These are phyloP conservation scores for Rhinichthys klamathensis DNA, from an alignment of 2,113 vertebrate genomes.

Conservation along the genomic window DNA sequence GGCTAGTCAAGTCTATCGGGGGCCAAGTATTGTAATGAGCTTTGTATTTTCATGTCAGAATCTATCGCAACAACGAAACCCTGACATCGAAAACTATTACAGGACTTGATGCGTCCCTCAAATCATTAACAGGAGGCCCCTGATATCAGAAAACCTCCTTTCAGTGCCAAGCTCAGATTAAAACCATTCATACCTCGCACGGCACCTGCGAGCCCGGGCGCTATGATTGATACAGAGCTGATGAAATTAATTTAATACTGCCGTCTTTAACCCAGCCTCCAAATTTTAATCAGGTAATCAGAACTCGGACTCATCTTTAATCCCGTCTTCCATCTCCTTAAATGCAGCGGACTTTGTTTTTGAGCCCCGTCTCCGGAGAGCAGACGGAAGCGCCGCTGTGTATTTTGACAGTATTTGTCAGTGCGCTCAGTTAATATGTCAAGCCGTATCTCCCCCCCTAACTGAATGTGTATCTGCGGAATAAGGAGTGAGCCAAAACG, in stretches of 20 bases:
- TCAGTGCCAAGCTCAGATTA: conserved; percentile 39
- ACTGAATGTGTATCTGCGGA: conserved; percentile 62
- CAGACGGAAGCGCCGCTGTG: conserved; percentile 37
- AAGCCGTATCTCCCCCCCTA: conserved; percentile 60
- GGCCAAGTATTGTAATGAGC: conserved; percentile 3
- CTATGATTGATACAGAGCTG: conserved; percentile 57
- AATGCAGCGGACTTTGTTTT: conserved; percentile 49
- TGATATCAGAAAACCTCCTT: conserved; percentile 10
- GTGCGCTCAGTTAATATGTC: conserved; percentile 60
- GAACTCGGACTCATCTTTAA: conserved; percentile 53
- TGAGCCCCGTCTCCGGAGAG: conserved; percentile 25
- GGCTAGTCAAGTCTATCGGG: not conserved
- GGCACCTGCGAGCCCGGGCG: conserved; percentile 18
- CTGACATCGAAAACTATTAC: conserved; percentile 25
- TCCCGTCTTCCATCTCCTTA: conserved; percentile 53
- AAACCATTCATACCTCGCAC: conserved; percentile 30
- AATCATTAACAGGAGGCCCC: conserved; percentile 53
- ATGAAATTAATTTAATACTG: conserved; percentile 49
- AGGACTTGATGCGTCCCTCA: conserved; percentile 66
- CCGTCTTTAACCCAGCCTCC: conserved; percentile 55
- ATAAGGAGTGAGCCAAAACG: conserved; percentile 66
- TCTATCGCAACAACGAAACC: conserved; percentile 15
- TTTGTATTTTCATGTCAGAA: conserved; percentile 29
- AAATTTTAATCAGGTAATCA: conserved; percentile 69
- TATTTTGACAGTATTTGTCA: conserved; percentile 55